phyloP scores from a whole-genome alignment of 2,888 invertebrate genomes.

The Hemithea aestivaria region DNA sequence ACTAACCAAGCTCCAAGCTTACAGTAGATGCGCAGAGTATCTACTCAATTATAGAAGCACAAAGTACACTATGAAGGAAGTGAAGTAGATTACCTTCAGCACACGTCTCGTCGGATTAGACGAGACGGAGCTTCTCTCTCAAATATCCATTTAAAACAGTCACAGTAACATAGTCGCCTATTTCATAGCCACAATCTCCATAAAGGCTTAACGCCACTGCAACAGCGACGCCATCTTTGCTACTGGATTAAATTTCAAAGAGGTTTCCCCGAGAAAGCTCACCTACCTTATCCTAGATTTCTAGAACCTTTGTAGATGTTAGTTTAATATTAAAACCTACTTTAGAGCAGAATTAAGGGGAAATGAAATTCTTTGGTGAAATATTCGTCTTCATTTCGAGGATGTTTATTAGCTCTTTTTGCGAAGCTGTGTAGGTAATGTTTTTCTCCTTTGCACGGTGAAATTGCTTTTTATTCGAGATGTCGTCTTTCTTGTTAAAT shows the following conservation, averaged over 20 bases:
- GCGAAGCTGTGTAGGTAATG: constrained; percentile 8
- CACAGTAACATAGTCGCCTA: constrained; percentile 27
- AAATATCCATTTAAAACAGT: constrained; percentile 26
- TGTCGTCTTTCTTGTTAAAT: constrained; percentile 6
- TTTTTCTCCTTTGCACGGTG: constrained; percentile 12
- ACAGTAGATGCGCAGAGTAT: too few species aligned
- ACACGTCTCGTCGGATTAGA: neutral
- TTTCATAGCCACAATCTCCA: constrained; percentile 45
- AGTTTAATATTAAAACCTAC: constrained; percentile 21
- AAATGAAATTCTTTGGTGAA: constrained; percentile 18
- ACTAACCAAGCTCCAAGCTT: too few species aligned
- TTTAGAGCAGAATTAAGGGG: constrained; percentile 13
- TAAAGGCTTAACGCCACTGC: constrained; percentile 44
- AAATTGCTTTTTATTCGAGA: constrained; percentile 15
- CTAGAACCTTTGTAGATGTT: constrained; percentile 14
- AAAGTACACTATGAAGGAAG: too few species aligned
- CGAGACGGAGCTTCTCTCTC: constrained; percentile 1
- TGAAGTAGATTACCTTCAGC: neutral
- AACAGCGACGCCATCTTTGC: constrained; percentile 48
- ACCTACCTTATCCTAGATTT: constrained; percentile 6
- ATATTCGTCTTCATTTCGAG: constrained; percentile 15
- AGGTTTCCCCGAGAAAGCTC: constrained; percentile 36
- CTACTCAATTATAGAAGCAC: too few species aligned
- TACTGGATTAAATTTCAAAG: constrained; percentile 55
- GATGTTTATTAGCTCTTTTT: constrained; percentile 16